These are phyloP conservation scores for Morinoia aosen DNA, from an alignment of 2,888 invertebrate genomes.

Conservation along the genomic window DNA sequence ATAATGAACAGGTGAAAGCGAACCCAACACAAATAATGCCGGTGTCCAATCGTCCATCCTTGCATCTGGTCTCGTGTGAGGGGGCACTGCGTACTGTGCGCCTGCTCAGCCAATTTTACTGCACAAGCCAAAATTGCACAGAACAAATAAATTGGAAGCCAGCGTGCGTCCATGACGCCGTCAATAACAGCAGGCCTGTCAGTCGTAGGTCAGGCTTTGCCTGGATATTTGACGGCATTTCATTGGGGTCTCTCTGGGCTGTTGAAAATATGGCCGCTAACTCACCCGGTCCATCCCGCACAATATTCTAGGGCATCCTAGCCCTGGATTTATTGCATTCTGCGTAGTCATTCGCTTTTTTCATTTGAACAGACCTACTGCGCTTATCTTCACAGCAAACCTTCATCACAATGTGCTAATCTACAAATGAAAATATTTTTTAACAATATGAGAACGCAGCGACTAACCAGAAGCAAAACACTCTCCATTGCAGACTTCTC, in stretches of 20 bases:
- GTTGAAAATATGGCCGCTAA: neutral
- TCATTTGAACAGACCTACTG: neutral
- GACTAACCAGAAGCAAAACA: neutral
- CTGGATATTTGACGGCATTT: neutral
- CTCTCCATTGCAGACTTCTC: neutral
- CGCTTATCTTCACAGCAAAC: neutral
- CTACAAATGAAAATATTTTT: neutral
- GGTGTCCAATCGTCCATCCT: neutral
- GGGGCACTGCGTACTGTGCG: neutral
- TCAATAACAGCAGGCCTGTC: neutral
- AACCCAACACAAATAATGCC: conserved; percentile 7
- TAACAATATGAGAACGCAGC: neutral
- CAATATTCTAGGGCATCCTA: neutral
- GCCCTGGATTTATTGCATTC: neutral
- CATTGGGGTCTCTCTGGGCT: neutral
- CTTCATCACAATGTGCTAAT: neutral
- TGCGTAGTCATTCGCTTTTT: neutral
- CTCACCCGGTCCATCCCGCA: neutral
- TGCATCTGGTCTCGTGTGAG: neutral
- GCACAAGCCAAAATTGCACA: neutral
- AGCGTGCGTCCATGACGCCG: neutral
- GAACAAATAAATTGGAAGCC: neutral
- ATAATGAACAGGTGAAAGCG: conserved; percentile 29
- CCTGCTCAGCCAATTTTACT: neutral
- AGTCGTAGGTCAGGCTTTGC: neutral